Base-by-base conservation (phyloP, 2,888 invertebrate species). In the Pristionchus arcanus region DNA sequence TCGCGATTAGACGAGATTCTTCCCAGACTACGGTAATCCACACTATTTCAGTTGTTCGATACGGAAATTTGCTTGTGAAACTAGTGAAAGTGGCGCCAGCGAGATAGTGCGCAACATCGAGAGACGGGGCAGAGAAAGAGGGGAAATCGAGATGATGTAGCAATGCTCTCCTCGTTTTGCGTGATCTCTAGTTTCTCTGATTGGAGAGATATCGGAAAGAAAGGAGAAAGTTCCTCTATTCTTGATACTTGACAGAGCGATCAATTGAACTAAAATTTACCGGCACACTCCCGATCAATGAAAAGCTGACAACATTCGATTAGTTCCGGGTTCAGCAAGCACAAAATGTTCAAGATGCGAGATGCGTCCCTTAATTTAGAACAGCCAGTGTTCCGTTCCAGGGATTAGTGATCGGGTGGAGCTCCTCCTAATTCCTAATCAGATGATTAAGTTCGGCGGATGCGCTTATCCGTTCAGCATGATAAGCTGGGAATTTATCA, bases 81-180 rank as follows among this genome's bases (percentile, higher is more conserved):
- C n/a, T n/a, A 81, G 81, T 49, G 81, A 81, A 81, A 81, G 81
- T 81, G 81, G 81, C 81, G 81, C 81, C 81, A 81, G 28, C 28
- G 49, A 28, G n/a, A 53, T 25, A 81, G 15, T 25, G 28, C 0
- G 81, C 13, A 81, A 81, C 81, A 81, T 81, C 81, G 81, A 81
- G 49, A 81, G 49, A 81, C 81, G 28, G 7, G 25, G 4, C 28
- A 53, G 81, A 81, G 49, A 81, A 81, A 28, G n/a, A 34, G 28
- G 21, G 53, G 53, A 53, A 28, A 49, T 42, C 9, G 3, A 42
- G 42, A 42, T 3, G 9, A 42, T 42, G n/a, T n/a, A n/a, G n/a
- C n/a, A n/a, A n/a, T n/a, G n/a, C n/a, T 42, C 42, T 42, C 42
- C 42, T 9, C 42, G 42, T 9, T 42, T 42, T 42, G 42, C 42